Evolutionary conservation across 1,140 invertebrate genomes (phyloP).

Genomic region (Eupeodes corollae): DNA sequence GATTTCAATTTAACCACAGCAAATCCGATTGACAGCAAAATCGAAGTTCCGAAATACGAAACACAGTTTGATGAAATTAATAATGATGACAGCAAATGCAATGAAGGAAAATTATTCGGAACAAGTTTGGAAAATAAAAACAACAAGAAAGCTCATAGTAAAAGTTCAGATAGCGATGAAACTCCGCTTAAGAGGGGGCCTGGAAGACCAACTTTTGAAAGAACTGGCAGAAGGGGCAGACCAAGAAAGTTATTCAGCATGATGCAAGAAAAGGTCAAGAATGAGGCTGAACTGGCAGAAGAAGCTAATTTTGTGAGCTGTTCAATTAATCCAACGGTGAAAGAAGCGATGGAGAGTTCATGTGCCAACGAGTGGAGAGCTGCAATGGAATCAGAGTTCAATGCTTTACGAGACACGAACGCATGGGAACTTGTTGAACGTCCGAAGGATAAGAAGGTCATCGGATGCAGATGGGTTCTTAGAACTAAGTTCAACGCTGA

Average conservation of each 20-base stretch:
- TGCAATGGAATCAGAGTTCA: slow-evolving; percentile 19
- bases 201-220: neutral
- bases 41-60: neutral
- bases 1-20: neutral
- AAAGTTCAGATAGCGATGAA: neutral
- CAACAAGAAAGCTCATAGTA: neutral
- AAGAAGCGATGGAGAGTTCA: neutral
- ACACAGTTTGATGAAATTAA: neutral
- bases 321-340: neutral
- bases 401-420: slow-evolving; percentile 17
- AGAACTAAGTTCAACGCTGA: slow-evolving; percentile 14
- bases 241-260: neutral
- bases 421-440: slow-evolving; percentile 14
- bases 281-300: neutral
- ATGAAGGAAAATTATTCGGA: neutral
- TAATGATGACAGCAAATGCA: neutral
- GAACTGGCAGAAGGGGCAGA: neutral
- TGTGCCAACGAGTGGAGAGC: slow-evolving; percentile 12
- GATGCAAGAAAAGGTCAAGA: neutral
- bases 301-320: neutral
- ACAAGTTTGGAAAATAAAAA: neutral
- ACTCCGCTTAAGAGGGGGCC: neutral
- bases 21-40: neutral
- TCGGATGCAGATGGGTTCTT: slow-evolving; percentile 9
- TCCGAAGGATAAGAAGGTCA: slow-evolving; percentile 13